Base-by-base conservation (phyloP, 2,797 vertebrate species). In the Alfaro cultratus region DNA sequence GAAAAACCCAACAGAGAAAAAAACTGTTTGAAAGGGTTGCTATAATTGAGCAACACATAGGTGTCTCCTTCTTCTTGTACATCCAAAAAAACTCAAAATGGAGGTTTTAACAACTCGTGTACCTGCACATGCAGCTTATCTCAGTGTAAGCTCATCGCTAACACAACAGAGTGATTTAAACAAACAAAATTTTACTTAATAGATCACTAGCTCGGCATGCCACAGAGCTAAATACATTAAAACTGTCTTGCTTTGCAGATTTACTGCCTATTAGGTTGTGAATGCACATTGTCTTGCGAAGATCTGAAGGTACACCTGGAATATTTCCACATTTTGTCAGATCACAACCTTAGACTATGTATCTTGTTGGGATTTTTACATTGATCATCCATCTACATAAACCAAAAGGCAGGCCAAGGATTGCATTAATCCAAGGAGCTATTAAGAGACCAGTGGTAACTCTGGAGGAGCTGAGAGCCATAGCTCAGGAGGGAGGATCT, bases 1-100 rank as follows among this genome's bases (percentile, higher is more conserved):
- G 79, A 82, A 83, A 72, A 85, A 57, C 83, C 86, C 79, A 85
- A 45, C 83, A 45, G n/a, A 34, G 49, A 57, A 55, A 90, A 84
- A 68, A 47, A 49, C 39, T 31, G 10, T 82, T 88, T 87, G 47
- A 86, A 88, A 83, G 75, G 51, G 73, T 51, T 82, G 84, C 83
- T 34, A 43, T 79, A 76, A n/a, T 9, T 71, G 76, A 87, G 81
- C 78, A 29, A 18, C 76, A 64, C 1, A 47, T 71, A 80, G 62
- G 62, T 77, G 26, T 51, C 46, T 86, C 55, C 68, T 53, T 60
- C 79, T 74, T 21, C 76, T 75, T 16, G 1, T 29, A 79, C 53
- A 73, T 55, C 9, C 74, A 73, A 74, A 57, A 79, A 64, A 77
- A 13, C 57, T 43, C 5, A 45, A 45, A 78, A 67, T 41, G 43